These are phyloP conservation scores for Erebia palarica DNA, from an alignment of 2,888 invertebrate species.

Conservation along the genomic window DNA sequence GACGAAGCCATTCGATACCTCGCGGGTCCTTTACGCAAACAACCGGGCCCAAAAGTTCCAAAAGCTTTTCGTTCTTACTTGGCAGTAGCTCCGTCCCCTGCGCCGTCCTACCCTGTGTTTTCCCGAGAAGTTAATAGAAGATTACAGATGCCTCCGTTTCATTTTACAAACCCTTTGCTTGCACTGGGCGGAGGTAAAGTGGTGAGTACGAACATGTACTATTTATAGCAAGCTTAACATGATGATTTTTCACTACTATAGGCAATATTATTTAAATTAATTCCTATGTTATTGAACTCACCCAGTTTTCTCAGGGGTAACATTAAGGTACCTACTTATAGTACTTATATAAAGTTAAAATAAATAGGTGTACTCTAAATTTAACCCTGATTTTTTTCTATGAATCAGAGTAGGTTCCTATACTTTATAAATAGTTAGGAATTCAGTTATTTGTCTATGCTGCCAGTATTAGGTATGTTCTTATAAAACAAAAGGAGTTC, in stretches of 20 bases:
- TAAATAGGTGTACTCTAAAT: no score
- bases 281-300: no score
- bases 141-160: constrained; percentile 93
- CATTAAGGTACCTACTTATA: no score
- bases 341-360: no score
- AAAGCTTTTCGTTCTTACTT: constrained; percentile 91
- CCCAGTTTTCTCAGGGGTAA: no score
- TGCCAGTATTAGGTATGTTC: no score
- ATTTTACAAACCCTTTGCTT: constrained; percentile 90
- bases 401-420: background rate
- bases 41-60: constrained; percentile 82
- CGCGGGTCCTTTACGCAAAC: constrained; percentile 87
- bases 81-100: constrained; percentile 90
- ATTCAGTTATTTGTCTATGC: no score
- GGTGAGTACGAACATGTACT: constrained; percentile 67
- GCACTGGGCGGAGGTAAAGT: constrained; percentile 88
- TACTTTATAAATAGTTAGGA: background rate
- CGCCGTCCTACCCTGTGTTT: constrained; percentile 88
- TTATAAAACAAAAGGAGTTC: no score
- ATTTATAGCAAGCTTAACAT: no score
- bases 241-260: no score
- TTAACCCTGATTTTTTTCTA: no score
- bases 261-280: no score
- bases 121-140: constrained; percentile 90
- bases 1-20: constrained; percentile 90